These are phyloP conservation scores for Hypocryptadius cinnamomeus DNA, from an alignment of 2,113 vertebrate species.

Conservation along the genomic window DNA sequence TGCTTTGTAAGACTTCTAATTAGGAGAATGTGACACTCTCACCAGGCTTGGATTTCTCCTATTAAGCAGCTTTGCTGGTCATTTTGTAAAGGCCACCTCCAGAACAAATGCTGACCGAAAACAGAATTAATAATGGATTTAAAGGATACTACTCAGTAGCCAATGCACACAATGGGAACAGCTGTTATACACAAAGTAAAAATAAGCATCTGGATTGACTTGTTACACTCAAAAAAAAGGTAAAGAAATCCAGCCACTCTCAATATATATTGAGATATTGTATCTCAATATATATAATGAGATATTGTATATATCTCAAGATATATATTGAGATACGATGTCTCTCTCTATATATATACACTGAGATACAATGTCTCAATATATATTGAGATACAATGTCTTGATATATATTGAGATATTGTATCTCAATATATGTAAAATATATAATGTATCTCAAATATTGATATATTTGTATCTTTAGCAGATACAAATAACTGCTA, in stretches of 20 bases:
- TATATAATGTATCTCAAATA: too few relatives aligned
- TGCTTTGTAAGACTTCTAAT: background rate
- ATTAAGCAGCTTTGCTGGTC: conserved; percentile 9
- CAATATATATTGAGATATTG: too few relatives aligned
- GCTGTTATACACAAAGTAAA: background rate
- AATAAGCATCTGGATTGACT: background rate
- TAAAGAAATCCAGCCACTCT: background rate
- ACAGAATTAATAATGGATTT: background rate
- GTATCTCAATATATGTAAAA: too few relatives aligned
- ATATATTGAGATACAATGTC: too few relatives aligned
- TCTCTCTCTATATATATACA: too few relatives aligned
- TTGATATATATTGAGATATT: too few relatives aligned
- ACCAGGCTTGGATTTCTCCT: background rate
- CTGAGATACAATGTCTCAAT: too few relatives aligned
- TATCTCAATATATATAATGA: too few relatives aligned
- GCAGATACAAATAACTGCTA: background rate
- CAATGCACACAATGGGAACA: background rate
- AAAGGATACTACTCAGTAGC: background rate
- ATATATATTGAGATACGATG: too few relatives aligned
- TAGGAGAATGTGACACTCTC: background rate
- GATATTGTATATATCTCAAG: too few relatives aligned
- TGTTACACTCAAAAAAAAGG: background rate
- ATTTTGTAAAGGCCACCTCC: conserved; percentile 8
- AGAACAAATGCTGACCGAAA: background rate
- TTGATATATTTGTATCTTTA: too few relatives aligned